These are phyloP conservation scores for Halcyon leucocephala DNA, from an alignment of 2,797 vertebrate species.

Conservation along the genomic window DNA sequence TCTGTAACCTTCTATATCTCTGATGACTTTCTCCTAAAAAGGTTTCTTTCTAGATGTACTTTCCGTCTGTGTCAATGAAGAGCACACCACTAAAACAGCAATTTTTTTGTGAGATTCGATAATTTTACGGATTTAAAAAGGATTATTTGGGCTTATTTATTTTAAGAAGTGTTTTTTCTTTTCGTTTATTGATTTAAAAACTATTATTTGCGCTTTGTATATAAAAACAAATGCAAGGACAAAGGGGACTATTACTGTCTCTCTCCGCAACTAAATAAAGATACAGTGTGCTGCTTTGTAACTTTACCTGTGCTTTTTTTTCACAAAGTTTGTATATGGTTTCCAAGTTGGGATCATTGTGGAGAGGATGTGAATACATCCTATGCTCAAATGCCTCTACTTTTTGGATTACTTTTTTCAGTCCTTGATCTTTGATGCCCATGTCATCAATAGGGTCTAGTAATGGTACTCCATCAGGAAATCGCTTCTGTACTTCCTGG, in stretches of 20 bases:
- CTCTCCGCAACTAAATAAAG: neutral
- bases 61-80: neutral
- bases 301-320: constrained; percentile 91
- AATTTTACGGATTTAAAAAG: neutral
- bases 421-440: constrained; percentile 94
- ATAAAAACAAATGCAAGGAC: neutral
- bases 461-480: constrained; percentile 93
- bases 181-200: neutral
- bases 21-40: neutral
- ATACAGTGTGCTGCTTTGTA: neutral
- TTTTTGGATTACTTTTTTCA: constrained; percentile 98
- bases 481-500: constrained; percentile 96
- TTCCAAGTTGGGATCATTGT: constrained; percentile 93
- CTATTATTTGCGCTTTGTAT: neutral
- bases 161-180: neutral
- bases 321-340: constrained; percentile 93
- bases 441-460: constrained; percentile 96
- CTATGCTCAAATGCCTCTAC: constrained; percentile 96
- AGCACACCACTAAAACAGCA: neutral
- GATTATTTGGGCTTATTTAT: neutral
- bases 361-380: constrained; percentile 97
- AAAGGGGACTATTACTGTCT: neutral
- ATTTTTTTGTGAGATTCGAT: neutral
- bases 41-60: neutral
- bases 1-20: neutral